phyloP scores from a whole-genome alignment of 2,888 invertebrate genomes.

The Amphiduros pacificus region DNA sequence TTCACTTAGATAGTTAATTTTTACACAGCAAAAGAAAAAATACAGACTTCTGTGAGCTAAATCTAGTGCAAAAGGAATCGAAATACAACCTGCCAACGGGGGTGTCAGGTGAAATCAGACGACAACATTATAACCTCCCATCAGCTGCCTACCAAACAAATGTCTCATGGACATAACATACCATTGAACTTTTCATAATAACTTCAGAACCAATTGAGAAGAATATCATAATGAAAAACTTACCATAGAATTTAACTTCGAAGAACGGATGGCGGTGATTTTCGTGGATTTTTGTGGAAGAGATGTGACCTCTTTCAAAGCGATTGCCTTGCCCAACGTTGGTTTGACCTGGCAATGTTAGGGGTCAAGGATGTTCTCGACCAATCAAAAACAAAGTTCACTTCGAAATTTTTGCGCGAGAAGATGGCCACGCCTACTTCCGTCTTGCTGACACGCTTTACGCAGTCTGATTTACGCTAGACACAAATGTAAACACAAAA shows the following conservation, averaged over 20 bases:
- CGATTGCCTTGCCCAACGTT: background rate
- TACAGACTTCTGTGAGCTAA: too few species aligned
- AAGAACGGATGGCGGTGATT: conserved; percentile 2
- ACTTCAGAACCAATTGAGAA: too few species aligned
- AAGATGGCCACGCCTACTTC: conserved; percentile 12
- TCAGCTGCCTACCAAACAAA: conserved; percentile 13
- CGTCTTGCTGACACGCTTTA: background rate
- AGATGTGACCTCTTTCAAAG: background rate
- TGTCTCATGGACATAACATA: background rate
- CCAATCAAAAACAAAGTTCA: background rate
- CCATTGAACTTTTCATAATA: too few species aligned
- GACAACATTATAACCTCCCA: conserved; percentile 17
- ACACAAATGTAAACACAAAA: too few species aligned
- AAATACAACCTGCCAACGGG: too few species aligned
- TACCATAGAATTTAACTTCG: conserved; percentile 4
- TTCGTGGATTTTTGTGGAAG: background rate
- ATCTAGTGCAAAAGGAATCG: too few species aligned
- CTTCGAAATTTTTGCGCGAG: conserved; percentile 1
- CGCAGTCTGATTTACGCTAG: too few species aligned
- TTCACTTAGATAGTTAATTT: too few species aligned
- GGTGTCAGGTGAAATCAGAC: conserved; percentile 13
- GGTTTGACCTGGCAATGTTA: conserved; percentile 1
- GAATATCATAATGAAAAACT: background rate
- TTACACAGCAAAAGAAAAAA: too few species aligned
- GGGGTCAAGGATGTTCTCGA: conserved; percentile 15